Conservation (phyloP, 2,113 vertebrate species). For the Acanthisitta chloris region DNA sequence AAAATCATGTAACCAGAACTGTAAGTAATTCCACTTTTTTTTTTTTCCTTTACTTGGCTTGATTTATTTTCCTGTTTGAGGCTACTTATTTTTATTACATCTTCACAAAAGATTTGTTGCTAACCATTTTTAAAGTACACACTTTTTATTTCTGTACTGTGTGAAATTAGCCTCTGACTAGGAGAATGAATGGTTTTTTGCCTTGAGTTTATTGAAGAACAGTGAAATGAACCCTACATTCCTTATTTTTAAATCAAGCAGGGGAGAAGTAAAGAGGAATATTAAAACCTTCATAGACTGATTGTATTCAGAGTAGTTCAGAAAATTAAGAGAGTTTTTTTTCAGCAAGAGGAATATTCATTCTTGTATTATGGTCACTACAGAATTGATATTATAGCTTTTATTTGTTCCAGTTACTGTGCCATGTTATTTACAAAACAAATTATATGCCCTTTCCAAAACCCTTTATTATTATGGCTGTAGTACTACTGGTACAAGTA, state of each 20-base stretch:
- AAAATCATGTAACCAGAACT: slow-evolving; percentile 30
- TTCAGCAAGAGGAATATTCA: neutral
- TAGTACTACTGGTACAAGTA: neutral
- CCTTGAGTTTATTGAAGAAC: neutral
- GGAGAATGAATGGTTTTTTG: neutral
- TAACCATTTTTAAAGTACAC: neutral
- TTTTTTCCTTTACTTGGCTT: neutral
- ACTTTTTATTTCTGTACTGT: neutral
- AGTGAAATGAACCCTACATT: neutral
- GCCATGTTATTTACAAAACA: neutral
- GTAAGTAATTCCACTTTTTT: neutral
- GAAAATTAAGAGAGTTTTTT: neutral
- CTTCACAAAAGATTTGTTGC: neutral
- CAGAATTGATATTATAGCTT: neutral
- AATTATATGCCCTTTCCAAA: neutral
- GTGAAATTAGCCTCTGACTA: neutral
- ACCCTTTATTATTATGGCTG: neutral
- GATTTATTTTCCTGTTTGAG: neutral
- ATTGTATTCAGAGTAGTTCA: neutral
- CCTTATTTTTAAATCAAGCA: neutral
- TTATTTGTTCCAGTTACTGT: neutral
- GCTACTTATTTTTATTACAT: neutral
- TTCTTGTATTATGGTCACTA: neutral
- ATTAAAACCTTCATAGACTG: neutral
- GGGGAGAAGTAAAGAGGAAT: neutral